phyloP scores from a whole-genome alignment of 30 jellyfish, hydroid and myxozoan genomes.

The Cassiopea xamachana region DNA sequence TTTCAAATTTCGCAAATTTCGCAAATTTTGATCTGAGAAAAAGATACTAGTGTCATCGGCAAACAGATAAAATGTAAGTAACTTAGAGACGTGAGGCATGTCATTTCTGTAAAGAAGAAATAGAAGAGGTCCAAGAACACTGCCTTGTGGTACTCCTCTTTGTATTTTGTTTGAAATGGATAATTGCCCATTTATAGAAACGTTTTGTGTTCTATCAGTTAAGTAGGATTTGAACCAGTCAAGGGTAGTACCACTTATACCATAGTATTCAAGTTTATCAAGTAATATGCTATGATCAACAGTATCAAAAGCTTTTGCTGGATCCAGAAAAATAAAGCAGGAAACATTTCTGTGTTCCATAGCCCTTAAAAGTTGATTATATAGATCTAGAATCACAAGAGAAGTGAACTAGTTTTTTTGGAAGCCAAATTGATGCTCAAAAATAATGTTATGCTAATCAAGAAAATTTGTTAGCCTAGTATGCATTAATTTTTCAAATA shows the following conservation, averaged over 20 bases:
- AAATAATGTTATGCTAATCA: too few species aligned
- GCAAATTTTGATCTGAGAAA: background rate
- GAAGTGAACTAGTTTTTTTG: too few species aligned
- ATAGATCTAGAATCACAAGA: too few species aligned
- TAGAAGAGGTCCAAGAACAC: background rate
- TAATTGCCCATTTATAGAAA: background rate
- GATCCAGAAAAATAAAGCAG: too few species aligned
- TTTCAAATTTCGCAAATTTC: background rate
- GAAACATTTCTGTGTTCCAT: too few species aligned
- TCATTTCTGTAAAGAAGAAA: background rate
- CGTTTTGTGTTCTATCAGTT: background rate
- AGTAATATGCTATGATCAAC: too few species aligned
- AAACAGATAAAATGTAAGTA: background rate
- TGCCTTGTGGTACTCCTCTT: background rate
- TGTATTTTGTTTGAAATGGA: background rate
- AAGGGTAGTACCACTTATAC: background rate
- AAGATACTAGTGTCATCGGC: background rate
- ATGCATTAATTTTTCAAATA: too few species aligned
- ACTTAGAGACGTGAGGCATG: background rate
- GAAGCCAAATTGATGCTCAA: too few species aligned
- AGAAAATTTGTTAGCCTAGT: too few species aligned
- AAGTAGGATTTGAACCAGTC: background rate
- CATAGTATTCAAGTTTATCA: background rate
- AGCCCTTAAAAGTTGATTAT: too few species aligned
- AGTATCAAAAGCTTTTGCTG: too few species aligned